Evolutionary conservation across 2,797 vertebrate genomes (phyloP).

Genomic region (Thripadectes ignobilis): DNA sequence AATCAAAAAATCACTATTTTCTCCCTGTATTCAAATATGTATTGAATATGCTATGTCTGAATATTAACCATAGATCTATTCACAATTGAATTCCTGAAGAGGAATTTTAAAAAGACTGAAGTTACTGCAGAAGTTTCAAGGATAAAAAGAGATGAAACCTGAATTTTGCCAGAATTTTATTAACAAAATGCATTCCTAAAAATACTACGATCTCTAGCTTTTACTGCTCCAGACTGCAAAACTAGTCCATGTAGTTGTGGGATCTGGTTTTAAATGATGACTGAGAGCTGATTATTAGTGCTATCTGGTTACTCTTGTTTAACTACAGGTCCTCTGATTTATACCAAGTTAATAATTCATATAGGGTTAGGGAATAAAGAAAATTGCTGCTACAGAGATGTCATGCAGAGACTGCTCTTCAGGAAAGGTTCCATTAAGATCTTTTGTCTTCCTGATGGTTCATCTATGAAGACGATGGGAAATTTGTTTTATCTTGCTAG

Average conservation of each 20-base stretch:
- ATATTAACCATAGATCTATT: neutral
- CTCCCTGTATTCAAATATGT: neutral
- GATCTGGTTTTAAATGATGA: neutral
- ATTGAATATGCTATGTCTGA: neutral
- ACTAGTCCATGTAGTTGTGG: neutral
- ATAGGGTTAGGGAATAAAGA: neutral
- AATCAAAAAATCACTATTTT: neutral
- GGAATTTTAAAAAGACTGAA: neutral
- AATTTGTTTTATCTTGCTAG: neutral
- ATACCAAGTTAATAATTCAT: neutral
- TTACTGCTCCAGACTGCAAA: neutral
- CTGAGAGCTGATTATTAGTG: neutral
- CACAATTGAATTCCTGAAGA: neutral
- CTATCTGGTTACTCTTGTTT: neutral
- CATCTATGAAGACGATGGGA: neutral
- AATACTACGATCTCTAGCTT: neutral
- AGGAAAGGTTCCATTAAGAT: neutral
- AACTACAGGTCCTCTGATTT: neutral
- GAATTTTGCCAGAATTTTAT: neutral
- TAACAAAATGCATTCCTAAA: neutral
- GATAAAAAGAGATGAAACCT: neutral
- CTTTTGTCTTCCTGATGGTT: neutral
- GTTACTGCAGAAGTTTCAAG: neutral
- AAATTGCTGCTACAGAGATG: neutral
- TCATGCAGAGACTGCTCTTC: neutral